phyloP scores from a whole-genome alignment of 2,113 vertebrate species.

The Sinocyclocheilus rhinocerous region DNA sequence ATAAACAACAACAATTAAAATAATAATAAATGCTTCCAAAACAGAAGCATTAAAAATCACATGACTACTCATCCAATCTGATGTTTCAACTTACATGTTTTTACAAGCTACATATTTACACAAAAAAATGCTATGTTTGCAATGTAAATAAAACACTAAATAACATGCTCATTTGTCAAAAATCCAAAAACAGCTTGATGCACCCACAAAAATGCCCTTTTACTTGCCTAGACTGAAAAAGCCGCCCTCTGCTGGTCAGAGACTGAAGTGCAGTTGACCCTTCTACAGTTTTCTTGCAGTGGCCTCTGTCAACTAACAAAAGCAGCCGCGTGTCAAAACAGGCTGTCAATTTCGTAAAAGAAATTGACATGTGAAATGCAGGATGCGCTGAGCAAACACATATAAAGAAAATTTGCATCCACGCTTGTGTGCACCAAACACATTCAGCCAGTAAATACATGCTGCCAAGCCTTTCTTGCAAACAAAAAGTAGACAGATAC shows the following conservation, averaged over 20 bases:
- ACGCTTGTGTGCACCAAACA: slow-evolving; percentile 19
- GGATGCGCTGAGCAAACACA: background rate
- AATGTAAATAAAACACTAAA: background rate
- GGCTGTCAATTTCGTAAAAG: background rate
- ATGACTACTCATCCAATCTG: background rate
- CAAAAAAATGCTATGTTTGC: background rate
- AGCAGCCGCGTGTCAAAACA: slow-evolving; percentile 67
- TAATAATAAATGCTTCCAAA: background rate
- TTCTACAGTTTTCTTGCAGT: slow-evolving; percentile 49
- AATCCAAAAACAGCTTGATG: background rate
- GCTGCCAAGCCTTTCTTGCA: background rate
- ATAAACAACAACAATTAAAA: background rate
- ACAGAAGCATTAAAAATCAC: background rate
- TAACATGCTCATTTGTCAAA: slow-evolving; percentile 3
- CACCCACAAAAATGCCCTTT: background rate
- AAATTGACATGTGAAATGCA: background rate
- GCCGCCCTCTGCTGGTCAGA: slow-evolving; percentile 70
- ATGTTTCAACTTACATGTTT: background rate
- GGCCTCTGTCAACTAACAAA: slow-evolving; percentile 69
- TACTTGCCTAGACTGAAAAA: slow-evolving; percentile 38
- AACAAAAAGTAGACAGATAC: background rate
- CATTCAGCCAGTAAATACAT: slow-evolving; percentile 26
- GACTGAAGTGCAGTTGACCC: slow-evolving; percentile 67
- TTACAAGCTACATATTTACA: background rate
- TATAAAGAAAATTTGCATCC: slow-evolving; percentile 5